Percentiles rank a stretch among this genome's conserved stretches.
Conservation (phyloP, 2,797 vertebrate genomes). For the Urophycis tenuis region DNA sequence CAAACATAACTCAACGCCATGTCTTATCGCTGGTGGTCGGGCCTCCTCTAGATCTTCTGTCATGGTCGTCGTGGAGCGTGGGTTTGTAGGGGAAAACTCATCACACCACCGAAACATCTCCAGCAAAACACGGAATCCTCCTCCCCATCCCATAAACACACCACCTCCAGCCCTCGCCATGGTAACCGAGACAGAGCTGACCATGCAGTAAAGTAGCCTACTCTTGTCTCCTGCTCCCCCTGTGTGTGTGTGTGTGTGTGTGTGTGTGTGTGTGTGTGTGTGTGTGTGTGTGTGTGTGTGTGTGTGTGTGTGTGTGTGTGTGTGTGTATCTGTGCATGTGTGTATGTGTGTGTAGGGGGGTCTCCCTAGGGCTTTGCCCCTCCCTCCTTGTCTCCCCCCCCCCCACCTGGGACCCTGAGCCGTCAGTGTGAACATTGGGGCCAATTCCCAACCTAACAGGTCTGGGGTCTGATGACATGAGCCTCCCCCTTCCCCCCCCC, state of each 20-base stretch:
- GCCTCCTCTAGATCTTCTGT: neutral
- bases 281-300: slow-evolving; percentile 16
- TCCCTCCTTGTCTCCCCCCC: slow-evolving; percentile 32
- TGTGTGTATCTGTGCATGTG: slow-evolving; percentile 6
- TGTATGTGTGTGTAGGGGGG: neutral
- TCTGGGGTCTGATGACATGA: slow-evolving; percentile 52
- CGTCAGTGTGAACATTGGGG: slow-evolving; percentile 31
- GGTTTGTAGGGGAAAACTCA: slow-evolving; percentile 32
- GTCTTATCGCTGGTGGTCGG: slow-evolving; percentile 3
- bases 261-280: neutral
- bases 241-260: slow-evolving; percentile 1
- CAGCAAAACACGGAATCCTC: slow-evolving; percentile 24
- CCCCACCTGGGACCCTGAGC: slow-evolving; percentile 57
- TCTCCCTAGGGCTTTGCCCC: slow-evolving; percentile 38
- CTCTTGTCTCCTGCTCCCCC: slow-evolving; percentile 38
- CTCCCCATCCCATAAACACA: slow-evolving; percentile 9
- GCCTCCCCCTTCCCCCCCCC: slow-evolving; percentile 9
- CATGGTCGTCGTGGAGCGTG: neutral
- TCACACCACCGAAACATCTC: slow-evolving; percentile 23
- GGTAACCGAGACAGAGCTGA: slow-evolving; percentile 50
- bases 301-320: neutral
- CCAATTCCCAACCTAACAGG: slow-evolving; percentile 38
- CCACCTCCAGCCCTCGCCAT: slow-evolving; percentile 35
- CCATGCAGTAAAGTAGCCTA: slow-evolving; percentile 43
- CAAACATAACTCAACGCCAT: neutral